Evolutionary conservation across 1,140 invertebrate genomes (phyloP).

Genomic region (Gryon sp.): DNA sequence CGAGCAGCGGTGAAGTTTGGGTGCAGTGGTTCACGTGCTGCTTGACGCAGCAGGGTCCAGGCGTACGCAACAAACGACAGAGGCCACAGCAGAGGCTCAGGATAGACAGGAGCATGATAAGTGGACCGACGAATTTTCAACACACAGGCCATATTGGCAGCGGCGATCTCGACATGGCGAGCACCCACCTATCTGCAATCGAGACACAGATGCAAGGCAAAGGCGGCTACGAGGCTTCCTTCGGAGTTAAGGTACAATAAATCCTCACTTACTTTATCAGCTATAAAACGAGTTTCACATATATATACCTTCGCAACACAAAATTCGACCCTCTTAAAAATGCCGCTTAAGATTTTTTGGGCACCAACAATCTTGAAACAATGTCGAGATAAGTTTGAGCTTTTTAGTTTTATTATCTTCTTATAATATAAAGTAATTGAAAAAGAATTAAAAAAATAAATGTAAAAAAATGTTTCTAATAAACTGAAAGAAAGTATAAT

Average conservation of each 20-base stretch:
- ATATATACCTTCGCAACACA: no score
- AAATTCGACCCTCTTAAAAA: no score
- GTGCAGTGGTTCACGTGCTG: slow-evolving; percentile 92
- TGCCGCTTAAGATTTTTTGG: no score
- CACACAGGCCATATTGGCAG: slow-evolving; percentile 95
- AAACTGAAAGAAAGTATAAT: no score
- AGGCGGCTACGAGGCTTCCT: slow-evolving; percentile 88
- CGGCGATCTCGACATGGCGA: slow-evolving; percentile 89
- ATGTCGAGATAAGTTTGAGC: no score
- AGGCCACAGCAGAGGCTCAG: slow-evolving; percentile 83
- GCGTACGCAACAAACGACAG: slow-evolving; percentile 82
- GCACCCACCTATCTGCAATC: slow-evolving; percentile 86
- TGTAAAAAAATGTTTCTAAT: no score
- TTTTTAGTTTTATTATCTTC: no score
- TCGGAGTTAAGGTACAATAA: slow-evolving; percentile 80
- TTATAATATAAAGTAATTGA: no score
- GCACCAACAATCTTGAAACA: no score
- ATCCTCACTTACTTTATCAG: not conserved
- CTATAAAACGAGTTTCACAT: no score
- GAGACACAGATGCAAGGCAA: slow-evolving; percentile 94
- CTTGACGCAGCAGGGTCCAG: slow-evolving; percentile 84
- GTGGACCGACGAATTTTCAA: slow-evolving; percentile 93
- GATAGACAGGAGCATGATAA: slow-evolving; percentile 96
- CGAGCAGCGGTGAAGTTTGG: slow-evolving; percentile 87
- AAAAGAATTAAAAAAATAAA: no score